A percentile compares a stretch with the other conserved stretches of the same genome.
Evolutionary conservation across 2,888 invertebrate genomes (phyloP).

Genomic region (Chromoteleia sp.): DNA sequence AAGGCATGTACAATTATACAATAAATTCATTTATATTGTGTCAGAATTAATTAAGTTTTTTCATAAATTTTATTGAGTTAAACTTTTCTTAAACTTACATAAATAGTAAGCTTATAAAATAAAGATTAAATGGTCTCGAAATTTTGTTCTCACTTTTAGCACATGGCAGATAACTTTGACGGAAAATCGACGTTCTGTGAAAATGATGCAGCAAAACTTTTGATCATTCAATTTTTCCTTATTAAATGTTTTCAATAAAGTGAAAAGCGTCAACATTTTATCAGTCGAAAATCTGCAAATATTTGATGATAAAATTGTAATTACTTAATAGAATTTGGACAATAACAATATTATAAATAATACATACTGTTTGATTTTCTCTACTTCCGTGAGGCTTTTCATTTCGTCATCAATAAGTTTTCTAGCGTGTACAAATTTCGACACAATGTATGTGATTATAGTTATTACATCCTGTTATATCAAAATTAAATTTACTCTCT

Average conservation of each 20-base stretch:
- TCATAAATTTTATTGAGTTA: too few relatives aligned
- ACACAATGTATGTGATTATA: slow-evolving; percentile 81
- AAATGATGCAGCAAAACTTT: slow-evolving; percentile 89
- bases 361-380: slow-evolving; percentile 85
- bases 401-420: slow-evolving; percentile 86
- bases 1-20: too few relatives aligned
- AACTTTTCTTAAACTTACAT: too few relatives aligned
- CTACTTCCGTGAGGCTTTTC: slow-evolving; percentile 80
- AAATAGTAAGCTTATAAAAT: too few relatives aligned
- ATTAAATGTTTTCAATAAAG: slow-evolving; percentile 87
- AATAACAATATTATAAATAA: too few relatives aligned
- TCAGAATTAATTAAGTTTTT: too few relatives aligned
- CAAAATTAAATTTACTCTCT: slow-evolving; percentile 32
- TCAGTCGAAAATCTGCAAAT: slow-evolving; percentile 86
- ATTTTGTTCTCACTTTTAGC: slow-evolving; percentile 83
- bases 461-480: slow-evolving; percentile 7
- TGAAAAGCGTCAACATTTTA: slow-evolving; percentile 88
- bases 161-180: slow-evolving; percentile 91
- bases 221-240: slow-evolving; percentile 78
- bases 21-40: too few relatives aligned
- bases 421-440: slow-evolving; percentile 85
- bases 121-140: background rate
- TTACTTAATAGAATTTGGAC: slow-evolving; percentile 11
- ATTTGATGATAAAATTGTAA: slow-evolving; percentile 2
- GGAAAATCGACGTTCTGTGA: slow-evolving; percentile 90